These are phyloP conservation scores for Siniperca undulata DNA, from an alignment of 2,797 vertebrate genomes.

Conservation along the genomic window DNA sequence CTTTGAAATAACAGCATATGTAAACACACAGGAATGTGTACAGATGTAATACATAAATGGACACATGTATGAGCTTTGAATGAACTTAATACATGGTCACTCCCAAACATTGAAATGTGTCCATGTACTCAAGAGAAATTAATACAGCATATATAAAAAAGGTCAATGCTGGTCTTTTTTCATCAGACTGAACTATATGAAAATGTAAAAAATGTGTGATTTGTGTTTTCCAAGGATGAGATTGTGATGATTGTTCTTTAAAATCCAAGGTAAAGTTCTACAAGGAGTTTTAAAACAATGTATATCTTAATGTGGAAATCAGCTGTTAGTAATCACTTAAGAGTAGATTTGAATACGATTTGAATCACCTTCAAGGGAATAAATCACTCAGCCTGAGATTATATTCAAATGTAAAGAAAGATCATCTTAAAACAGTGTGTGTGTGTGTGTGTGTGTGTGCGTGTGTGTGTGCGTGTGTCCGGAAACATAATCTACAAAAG, in stretches of 20 bases:
- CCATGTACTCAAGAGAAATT: background rate
- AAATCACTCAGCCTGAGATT: background rate
- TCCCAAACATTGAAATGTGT: background rate
- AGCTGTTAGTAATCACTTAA: background rate
- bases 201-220: background rate
- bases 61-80: background rate
- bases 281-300: background rate
- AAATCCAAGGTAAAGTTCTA: background rate
- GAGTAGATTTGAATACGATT: background rate
- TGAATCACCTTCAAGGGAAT: background rate
- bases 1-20: conserved; percentile 27
- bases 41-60: conserved; percentile 14
- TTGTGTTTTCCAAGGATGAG: background rate
- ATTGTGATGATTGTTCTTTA: background rate
- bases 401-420: background rate
- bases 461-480: too few species aligned
- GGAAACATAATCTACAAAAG: background rate
- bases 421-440: background rate
- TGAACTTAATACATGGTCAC: background rate
- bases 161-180: background rate
- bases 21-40: conserved; percentile 15
- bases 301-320: background rate
- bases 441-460: too few species aligned
- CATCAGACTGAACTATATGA: background rate
- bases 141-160: background rate